These are phyloP conservation scores for Hylyphantes graminicola DNA, from an alignment of 1,140 invertebrate species.

Conservation along the genomic window DNA sequence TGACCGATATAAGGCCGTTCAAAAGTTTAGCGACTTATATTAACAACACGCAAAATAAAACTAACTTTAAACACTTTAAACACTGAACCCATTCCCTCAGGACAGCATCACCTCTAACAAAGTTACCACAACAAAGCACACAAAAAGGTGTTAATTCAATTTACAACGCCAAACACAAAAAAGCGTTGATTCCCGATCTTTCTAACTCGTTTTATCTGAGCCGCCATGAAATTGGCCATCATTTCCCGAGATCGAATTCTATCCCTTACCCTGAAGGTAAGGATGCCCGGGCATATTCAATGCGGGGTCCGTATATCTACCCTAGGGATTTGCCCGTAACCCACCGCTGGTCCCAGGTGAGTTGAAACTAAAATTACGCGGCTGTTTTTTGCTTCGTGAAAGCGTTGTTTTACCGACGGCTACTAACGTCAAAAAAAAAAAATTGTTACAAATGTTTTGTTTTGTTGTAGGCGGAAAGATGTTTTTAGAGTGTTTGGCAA, in stretches of 20 bases:
- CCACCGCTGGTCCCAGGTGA: not conserved
- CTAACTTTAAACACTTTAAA: not conserved
- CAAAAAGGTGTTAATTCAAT: constrained; percentile 44
- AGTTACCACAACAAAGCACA: not conserved
- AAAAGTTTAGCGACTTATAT: too few species aligned
- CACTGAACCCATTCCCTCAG: not conserved
- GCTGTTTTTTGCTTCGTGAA: too few species aligned
- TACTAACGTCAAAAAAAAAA: too few species aligned
- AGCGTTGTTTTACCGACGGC: too few species aligned
- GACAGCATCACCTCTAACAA: not conserved
- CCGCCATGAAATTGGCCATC: constrained; percentile 5
- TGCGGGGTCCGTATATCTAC: constrained; percentile 3
- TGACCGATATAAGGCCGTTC: too few species aligned
- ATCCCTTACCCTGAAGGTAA: constrained; percentile 12
- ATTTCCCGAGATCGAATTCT: not conserved
- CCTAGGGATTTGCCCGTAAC: constrained; percentile 18
- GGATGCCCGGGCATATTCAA: constrained; percentile 30
- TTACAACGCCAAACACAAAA: not conserved
- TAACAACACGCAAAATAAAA: not conserved
- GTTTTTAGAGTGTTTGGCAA: too few species aligned
- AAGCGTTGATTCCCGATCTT: not conserved
- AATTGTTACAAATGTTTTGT: too few species aligned
- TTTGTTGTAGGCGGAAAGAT: too few species aligned
- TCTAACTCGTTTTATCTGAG: constrained; percentile 13
- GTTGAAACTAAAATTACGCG: not conserved